Evolutionary conservation across 2,888 invertebrate genomes (phyloP), one percentile per base, ranked within the genome.

Genomic region (Lymantria monacha): DNA sequence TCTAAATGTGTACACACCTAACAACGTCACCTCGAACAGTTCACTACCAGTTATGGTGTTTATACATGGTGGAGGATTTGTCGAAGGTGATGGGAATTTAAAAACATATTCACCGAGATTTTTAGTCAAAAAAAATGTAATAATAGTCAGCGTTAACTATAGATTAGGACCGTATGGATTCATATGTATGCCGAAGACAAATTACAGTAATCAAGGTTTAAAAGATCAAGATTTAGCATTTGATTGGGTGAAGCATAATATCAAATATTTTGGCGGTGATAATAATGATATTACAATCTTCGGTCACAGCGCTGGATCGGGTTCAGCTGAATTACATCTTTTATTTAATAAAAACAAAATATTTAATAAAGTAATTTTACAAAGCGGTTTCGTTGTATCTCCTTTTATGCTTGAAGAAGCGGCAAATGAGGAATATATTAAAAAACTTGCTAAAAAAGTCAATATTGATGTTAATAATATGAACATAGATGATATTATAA

Each of bases 211-310:
- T 48, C 73, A 74, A 57, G 76, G 74, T 0, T 33, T 75, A 7
- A 74, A 69, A 52, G 77, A 76, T 36, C 70, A 70, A 30, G 10
- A 57, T 0, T 22, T 69, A 15, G 75, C 72, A 5, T 33, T 77
- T 5, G 49, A 61, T 30, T 77, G 77, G 77, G 47, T 76, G 0
- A 67, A 70, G 33, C 51, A 63, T 0, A 72, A 76, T 51, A 76
- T 76, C 9, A 55, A 22, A 7, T 13, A 48, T 9, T 76, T 76
- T 37, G 72, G 75, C 5, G 76, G 76, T 0, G 57, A 76, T 44
- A 14, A 50, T 0, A 48, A 57, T n/a, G 61, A 61, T 30, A 47
- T 59, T 7, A 66, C 69, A 0, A 7, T 72, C 1, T 66, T 69
- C 30, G 75, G 75, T 0, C 60, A 72, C 5, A 71, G 72, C 43